Percentiles rank a stretch among this genome's conserved stretches.
Evolutionary conservation across 1,140 invertebrate genomes (phyloP).

Genomic region (Cotesia typhae): DNA sequence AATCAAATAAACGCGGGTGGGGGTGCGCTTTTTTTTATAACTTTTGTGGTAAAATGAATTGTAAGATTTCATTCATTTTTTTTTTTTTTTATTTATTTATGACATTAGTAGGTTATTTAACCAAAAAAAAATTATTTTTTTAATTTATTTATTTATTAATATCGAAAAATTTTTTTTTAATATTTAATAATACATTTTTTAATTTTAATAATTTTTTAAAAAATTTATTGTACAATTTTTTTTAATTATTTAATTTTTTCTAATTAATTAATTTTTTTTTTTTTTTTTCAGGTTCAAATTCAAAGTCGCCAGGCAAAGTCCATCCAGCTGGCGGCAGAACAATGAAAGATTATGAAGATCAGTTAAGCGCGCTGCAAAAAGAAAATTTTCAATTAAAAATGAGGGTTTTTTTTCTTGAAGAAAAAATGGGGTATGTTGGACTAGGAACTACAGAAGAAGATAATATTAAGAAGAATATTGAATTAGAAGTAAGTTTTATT

Average conservation of each 20-base stretch:
- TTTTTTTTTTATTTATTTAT: no score
- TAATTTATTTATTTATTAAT: no score
- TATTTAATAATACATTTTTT: no score
- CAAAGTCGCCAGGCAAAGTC: conserved; percentile 50
- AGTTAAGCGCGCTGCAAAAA: conserved; percentile 81
- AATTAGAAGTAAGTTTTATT: conserved; percentile 74
- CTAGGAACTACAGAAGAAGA: conserved; percentile 66
- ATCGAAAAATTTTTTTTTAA: no score
- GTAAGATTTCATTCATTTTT: background rate
- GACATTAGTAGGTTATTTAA: background rate
- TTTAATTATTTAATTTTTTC: background rate
- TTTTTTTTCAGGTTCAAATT: conserved; percentile 48
- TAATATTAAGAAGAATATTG: conserved; percentile 78
- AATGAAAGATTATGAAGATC: conserved; percentile 91
- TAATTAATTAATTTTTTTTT: background rate
- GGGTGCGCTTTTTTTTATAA: background rate
- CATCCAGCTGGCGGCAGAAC: conserved; percentile 67
- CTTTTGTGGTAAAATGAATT: background rate
- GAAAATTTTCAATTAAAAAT: conserved; percentile 94
- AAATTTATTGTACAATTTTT: no score
- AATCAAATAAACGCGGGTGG: background rate
- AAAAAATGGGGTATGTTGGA: conserved; percentile 75
- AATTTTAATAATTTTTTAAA: no score
- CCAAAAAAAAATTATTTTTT: no score
- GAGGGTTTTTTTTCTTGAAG: conserved; percentile 90